These are phyloP conservation scores for Dendrophyllia cribrosa DNA, from an alignment of 64 coral and sea anemone species.

Conservation along the genomic window DNA sequence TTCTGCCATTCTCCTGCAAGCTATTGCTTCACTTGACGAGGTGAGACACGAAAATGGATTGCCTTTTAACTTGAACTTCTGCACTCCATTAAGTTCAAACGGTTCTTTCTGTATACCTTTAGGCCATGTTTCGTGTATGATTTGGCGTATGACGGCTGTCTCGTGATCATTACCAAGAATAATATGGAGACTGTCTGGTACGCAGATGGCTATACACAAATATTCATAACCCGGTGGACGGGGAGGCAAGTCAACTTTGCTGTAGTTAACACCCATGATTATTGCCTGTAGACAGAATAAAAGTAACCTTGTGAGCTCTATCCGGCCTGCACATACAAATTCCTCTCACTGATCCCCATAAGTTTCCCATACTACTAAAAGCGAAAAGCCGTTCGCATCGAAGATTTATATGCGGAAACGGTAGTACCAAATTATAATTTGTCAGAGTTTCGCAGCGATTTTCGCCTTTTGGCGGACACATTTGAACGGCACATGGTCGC, in stretches of 20 bases:
- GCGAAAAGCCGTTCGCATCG: too few relatives aligned
- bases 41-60: constrained; percentile 30
- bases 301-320: background rate
- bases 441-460: too few relatives aligned
- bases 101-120: constrained; percentile 53
- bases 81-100: background rate
- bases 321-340: background rate
- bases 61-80: constrained; percentile 37
- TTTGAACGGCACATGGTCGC: too few relatives aligned
- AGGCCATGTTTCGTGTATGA: constrained; percentile 47
- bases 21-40: background rate
- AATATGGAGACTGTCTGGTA: background rate
- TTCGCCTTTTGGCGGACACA: too few relatives aligned
- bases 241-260: constrained; percentile 1
- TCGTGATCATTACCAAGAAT: constrained; percentile 49
- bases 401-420: too few relatives aligned
- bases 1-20: constrained; percentile 39
- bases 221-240: constrained; percentile 39
- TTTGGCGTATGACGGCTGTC: constrained; percentile 36
- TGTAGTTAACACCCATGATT: background rate
- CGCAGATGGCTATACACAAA: background rate
- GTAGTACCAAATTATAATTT: too few relatives aligned
- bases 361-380: too few relatives aligned
- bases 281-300: background rate
- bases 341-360: too few relatives aligned